phyloP scores from a whole-genome alignment of 2,113 vertebrate species.

The Melospiza melodia region DNA sequence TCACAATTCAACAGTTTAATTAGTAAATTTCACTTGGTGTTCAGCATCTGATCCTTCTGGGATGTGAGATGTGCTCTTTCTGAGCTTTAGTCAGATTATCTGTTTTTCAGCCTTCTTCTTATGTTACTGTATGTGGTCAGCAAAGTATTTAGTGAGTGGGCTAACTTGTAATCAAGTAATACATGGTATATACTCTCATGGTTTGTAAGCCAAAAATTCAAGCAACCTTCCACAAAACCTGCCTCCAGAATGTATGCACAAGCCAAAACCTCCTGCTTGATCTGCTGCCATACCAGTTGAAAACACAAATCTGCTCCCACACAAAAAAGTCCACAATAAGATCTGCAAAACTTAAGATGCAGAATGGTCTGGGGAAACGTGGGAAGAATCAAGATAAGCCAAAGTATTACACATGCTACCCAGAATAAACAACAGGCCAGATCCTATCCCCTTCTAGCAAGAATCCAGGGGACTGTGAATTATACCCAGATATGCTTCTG shows the following conservation, averaged over 20 bases:
- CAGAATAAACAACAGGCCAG: conserved; percentile 43
- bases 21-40: background rate
- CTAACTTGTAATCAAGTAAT: conserved; percentile 46
- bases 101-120: conserved; percentile 27
- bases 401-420: conserved; percentile 45
- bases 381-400: conserved; percentile 55
- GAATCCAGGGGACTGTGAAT: background rate
- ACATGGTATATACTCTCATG: conserved; percentile 34
- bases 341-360: conserved; percentile 53
- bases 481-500: background rate
- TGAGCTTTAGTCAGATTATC: background rate
- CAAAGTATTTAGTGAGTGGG: conserved; percentile 59
- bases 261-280: conserved; percentile 60
- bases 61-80: background rate
- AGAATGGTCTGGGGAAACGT: conserved; percentile 42
- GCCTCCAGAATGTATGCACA: conserved; percentile 12
- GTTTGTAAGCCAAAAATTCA: conserved; percentile 30
- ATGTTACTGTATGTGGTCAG: conserved; percentile 27
- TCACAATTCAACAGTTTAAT: background rate
- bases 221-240: conserved; percentile 53
- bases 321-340: conserved; percentile 44
- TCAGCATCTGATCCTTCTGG: background rate
- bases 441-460: conserved; percentile 1
- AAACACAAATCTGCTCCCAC: conserved; percentile 67
- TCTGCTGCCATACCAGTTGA: conserved; percentile 64